Base-by-base conservation (phyloP, 1,140 invertebrate species). In the Hermetia illucens region DNA sequence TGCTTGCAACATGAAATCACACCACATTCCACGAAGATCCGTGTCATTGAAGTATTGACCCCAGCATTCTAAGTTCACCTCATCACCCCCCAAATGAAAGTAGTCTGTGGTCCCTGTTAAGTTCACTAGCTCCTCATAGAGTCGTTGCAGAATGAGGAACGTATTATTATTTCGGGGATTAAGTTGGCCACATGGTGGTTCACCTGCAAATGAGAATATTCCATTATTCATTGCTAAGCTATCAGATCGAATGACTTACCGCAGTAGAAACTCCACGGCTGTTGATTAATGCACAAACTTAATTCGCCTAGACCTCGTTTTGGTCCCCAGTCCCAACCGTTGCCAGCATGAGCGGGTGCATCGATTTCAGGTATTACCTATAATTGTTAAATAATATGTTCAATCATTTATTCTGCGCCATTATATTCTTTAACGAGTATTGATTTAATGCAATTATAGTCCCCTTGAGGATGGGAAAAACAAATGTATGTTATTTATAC, bases 31-130 rank as follows among this genome's bases (percentile, higher is more conserved):
- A 44, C 82, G 73, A 2, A 79, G 70, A 53, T 82, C 80, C 2
- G 76, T 76, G 46, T 82, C 75, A 47, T 79, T 80, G 33, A 74
- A 73, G 44, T 76, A 72, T 46, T 80, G 77, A 5, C 68, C 65
- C 80, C 80, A 83, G 43, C 80, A 83, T n/a, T 77, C 74, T 1
- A 77, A 53, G 52, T 76, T 70, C 13, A 87, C 82, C 63, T 88
- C 85, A 55, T 89, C 85, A 2, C 83, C 84, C 18, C 85, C 85
- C 40, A 88, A 68, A 57, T 89, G 85, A 47, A 87, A 77, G 15
- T 82, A 58, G 43, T 81, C 79, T 8, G 68, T 68, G 33, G 71
- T 68, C 0, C 71, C 72, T 6, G 75, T 79, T 6, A 76, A 58
- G 30, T 75, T 62, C 15, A 82, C 54, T 8, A 84, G 61, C 44